Evolutionary conservation across 2,113 vertebrate species (phyloP).

Genomic region (Nibea albiflora): DNA sequence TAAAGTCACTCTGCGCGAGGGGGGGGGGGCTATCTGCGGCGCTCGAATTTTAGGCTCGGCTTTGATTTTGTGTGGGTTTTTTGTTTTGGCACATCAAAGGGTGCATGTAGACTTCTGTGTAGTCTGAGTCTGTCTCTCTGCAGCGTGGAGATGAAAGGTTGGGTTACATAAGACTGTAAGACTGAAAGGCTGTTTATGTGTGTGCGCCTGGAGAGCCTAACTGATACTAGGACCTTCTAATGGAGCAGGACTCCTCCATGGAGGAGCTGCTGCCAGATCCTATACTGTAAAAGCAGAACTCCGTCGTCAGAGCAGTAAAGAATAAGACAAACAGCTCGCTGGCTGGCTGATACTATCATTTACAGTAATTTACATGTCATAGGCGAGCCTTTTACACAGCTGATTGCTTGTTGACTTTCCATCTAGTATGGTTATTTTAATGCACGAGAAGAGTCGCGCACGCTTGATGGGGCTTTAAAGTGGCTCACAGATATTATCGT

Average conservation of each 20-base stretch:
- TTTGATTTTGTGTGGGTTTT: constrained; percentile 52
- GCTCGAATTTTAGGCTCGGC: constrained; percentile 32
- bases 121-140: constrained; percentile 66
- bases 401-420: constrained; percentile 48
- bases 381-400: constrained; percentile 26
- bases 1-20: constrained; percentile 37
- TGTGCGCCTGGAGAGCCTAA: constrained; percentile 63
- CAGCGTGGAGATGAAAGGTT: constrained; percentile 70
- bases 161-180: constrained; percentile 68
- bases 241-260: constrained; percentile 49
- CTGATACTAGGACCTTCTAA: constrained; percentile 63
- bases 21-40: constrained; percentile 10
- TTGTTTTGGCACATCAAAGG: constrained; percentile 66
- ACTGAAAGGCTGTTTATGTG: constrained; percentile 57
- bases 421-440: constrained; percentile 41
- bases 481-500: constrained; percentile 52
- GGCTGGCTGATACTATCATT: constrained; percentile 43
- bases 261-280: constrained; percentile 39
- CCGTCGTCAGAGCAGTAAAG: constrained; percentile 43
- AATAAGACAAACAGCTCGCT: constrained; percentile 38
- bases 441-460: constrained; percentile 33
- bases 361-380: constrained; percentile 60
- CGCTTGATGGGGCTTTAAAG: constrained; percentile 43
- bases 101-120: constrained; percentile 50
- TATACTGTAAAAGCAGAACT: constrained; percentile 33